Evolutionary conservation across 2,888 invertebrate species (phyloP).

Genomic region (Nymphalis polychloros): DNA sequence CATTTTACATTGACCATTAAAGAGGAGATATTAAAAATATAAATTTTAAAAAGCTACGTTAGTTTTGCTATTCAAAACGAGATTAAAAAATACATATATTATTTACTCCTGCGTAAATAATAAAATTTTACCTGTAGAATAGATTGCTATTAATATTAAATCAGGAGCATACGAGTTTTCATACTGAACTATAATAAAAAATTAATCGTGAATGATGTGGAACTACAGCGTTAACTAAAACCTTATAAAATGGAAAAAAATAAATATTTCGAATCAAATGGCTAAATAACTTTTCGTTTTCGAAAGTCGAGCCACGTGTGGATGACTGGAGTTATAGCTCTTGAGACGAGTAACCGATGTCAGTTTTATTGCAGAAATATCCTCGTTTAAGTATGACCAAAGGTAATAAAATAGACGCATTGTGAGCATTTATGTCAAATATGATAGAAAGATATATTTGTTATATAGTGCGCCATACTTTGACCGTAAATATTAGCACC

Average conservation of each 20-base stretch:
- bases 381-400: conserved; percentile 15
- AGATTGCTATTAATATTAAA: conserved; percentile 4
- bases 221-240: not conserved
- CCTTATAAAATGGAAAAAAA: not conserved
- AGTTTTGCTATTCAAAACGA: too few relatives aligned
- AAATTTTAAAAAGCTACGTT: too few relatives aligned
- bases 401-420: conserved; percentile 22
- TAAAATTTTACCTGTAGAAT: not conserved
- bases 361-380: conserved; percentile 56
- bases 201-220: not conserved
- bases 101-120: not conserved
- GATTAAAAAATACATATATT: not conserved
- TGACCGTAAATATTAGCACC: not conserved
- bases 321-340: conserved; percentile 71
- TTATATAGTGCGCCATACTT: not conserved
- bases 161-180: not conserved
- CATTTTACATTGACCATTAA: too few relatives aligned
- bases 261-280: conserved; percentile 44
- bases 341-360: conserved; percentile 55
- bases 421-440: conserved; percentile 8
- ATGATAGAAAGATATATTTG: not conserved
- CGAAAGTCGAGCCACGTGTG: conserved; percentile 58
- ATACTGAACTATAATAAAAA: not conserved
- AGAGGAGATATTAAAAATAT: too few relatives aligned
- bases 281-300: conserved; percentile 63